Conservation (phyloP, 2,888 invertebrate species). For the Chamaedrilus cognettii region DNA sequence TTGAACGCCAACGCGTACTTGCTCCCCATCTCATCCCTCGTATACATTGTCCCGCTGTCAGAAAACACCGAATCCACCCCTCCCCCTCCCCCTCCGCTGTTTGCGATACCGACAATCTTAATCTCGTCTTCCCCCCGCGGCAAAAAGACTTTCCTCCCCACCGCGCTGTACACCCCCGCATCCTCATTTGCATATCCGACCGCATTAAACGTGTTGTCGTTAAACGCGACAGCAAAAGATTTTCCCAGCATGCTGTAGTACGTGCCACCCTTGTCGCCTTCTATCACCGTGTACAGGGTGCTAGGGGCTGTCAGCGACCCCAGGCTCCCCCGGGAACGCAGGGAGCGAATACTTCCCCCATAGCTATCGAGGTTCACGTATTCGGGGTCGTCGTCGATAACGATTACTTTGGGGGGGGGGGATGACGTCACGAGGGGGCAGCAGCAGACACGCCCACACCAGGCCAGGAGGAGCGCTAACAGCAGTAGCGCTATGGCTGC, state of each 20-base stretch:
- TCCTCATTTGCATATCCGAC: conserved; percentile 4
- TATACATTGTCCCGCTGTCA: conserved; percentile 20
- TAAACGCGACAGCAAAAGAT: conserved; percentile 19
- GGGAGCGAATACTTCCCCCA: background rate
- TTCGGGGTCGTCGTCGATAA: background rate
- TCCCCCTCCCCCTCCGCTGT: background rate
- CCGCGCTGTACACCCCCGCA: background rate
- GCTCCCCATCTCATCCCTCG: conserved; percentile 23
- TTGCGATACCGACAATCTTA: background rate
- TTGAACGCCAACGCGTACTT: conserved; percentile 23
- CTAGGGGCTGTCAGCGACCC: background rate
- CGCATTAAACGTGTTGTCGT: conserved; percentile 17
- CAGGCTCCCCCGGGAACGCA: too few relatives aligned
- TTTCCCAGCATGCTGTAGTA: conserved; percentile 14
- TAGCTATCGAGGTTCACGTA: background rate
- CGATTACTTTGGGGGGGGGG: too few relatives aligned
- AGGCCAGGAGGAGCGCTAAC: conserved; percentile 7
- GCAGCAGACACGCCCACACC: conserved; percentile 9
- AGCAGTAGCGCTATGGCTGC: conserved; percentile 10
- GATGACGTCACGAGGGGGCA: too few relatives aligned
- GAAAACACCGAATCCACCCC: conserved; percentile 5
- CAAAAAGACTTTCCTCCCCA: conserved; percentile 6
- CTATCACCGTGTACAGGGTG: conserved; percentile 2
- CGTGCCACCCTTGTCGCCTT: background rate
- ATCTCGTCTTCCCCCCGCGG: conserved; percentile 9